phyloP scores from a whole-genome alignment of 2,113 vertebrate genomes.

The Fukomys damarensis region DNA sequence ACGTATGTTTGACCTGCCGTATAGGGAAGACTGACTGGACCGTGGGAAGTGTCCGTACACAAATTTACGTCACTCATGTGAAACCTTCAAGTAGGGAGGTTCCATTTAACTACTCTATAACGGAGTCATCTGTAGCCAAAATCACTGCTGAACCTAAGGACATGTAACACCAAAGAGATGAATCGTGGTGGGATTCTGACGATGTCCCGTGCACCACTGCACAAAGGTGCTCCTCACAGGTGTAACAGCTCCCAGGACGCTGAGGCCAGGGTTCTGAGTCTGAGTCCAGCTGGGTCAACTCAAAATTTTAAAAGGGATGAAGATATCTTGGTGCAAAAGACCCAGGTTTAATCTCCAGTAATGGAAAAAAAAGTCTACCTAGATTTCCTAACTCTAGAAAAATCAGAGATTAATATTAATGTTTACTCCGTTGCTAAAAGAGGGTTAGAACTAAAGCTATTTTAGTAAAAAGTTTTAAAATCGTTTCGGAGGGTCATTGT shows the following conservation, averaged over 20 bases:
- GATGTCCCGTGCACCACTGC: neutral
- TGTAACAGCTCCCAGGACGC: neutral
- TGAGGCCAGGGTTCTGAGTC: neutral
- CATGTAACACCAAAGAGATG: neutral
- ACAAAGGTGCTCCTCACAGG: neutral
- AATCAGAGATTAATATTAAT: neutral
- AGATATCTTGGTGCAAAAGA: neutral
- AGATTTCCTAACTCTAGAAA: neutral
- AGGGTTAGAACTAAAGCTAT: constrained; percentile 36
- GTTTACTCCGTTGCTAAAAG: constrained; percentile 4
- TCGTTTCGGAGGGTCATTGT: neutral
- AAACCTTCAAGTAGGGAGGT: neutral
- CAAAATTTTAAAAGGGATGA: neutral
- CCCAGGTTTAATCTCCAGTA: neutral
- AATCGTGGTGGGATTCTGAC: neutral
- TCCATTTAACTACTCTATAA: neutral
- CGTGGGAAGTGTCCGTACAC: neutral
- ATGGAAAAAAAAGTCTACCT: neutral
- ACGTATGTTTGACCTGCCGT: neutral
- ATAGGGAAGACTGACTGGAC: neutral
- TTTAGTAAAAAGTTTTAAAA: neutral
- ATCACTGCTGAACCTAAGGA: neutral
- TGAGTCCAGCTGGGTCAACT: neutral
- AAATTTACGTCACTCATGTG: neutral
- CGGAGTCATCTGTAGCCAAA: neutral